Percentiles rank a stretch among this genome's conserved stretches.
Conservation (phyloP, 1,140 invertebrate species). For the Zaprionus africanus region DNA sequence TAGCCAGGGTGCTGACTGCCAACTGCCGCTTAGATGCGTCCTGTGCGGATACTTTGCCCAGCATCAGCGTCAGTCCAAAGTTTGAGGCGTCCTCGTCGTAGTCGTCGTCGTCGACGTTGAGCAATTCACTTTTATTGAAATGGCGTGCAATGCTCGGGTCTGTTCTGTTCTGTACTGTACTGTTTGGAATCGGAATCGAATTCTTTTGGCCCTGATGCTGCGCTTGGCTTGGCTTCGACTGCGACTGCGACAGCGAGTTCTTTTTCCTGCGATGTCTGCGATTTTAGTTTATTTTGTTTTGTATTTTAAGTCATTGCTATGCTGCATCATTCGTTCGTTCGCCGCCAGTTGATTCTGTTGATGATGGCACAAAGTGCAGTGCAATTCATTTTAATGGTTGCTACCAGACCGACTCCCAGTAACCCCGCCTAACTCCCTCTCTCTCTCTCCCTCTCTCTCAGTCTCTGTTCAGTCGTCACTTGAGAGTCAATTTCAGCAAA, state of each 20-base stretch:
- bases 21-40: conserved; percentile 36
- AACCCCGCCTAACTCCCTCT: background rate
- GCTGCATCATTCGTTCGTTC: conserved; percentile 76
- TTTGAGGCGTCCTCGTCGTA: conserved; percentile 61
- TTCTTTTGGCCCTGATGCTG: conserved; percentile 43
- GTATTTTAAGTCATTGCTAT: conserved; percentile 78
- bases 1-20: conserved; percentile 28
- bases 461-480: conserved; percentile 59
- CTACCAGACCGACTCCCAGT: conserved; percentile 25
- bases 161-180: conserved; percentile 41
- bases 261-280: conserved; percentile 39
- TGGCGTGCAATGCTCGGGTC: conserved; percentile 79
- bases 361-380: conserved; percentile 83
- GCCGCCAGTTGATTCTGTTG: conserved; percentile 80
- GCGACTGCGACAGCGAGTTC: conserved; percentile 1
- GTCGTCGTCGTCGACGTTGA: conserved; percentile 56
- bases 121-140: conserved; percentile 84
- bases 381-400: conserved; percentile 82
- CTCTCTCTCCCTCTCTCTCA: background rate
- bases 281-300: conserved; percentile 72
- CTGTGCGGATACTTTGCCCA: conserved; percentile 63
- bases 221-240: conserved; percentile 34
- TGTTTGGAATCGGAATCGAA: conserved; percentile 57
- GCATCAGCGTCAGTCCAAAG: conserved; percentile 64
- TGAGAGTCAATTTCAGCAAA: conserved; percentile 83